Base-by-base conservation (phyloP, 2,113 vertebrate genomes). In the Anas platyrhynchos region DNA sequence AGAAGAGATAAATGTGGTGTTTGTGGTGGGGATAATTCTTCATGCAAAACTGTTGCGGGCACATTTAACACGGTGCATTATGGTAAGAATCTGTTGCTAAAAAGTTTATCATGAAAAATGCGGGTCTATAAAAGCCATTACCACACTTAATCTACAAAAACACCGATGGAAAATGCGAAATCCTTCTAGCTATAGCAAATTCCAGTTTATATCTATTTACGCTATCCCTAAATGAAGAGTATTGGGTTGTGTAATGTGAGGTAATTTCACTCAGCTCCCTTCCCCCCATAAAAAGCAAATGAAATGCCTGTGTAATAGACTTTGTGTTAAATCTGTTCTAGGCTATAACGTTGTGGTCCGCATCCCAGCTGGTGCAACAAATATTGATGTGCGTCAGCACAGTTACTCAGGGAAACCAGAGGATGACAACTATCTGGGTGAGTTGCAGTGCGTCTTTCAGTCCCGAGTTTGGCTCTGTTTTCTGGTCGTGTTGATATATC, bases 381-480 rank as follows among this genome's bases (percentile, higher is more conserved):
- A 99, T 92, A 99, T 99, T 82, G 99, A 99, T 84, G 99, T 99
- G 92, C 99, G 99, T 86, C 99, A 99, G 98, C 99, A 99, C 98
- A 99, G 99, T 97, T 99, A 99, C 98, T 99, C 99, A 98, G 99
- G 99, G 98, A 99, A 99, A 94, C 98, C 99, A 65, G 99, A 99
- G 83, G 99, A 99, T 97, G 99, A 99, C 97, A 99, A 99, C 98
- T 99, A 99, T 97, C 98, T 99, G 97, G 99, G 99, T 99, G 97
- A 99, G 99, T 96, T 46, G 41, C 56, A 16, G 20, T 21, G 9
- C 6, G 41, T 52, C 15, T 66, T 72, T 67, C 52, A 16, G 6
- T 69, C 23, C 79, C 61, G 71, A 74, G 21, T 54, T 34, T 48
- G 66, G 13, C 55, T 74, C 74, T 63, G 34, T 31, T 92, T 50